A percentile compares a stretch with the other conserved stretches of the same genome.
phyloP scores from a whole-genome alignment of 2,113 vertebrate species.

The Vombatus ursinus region DNA sequence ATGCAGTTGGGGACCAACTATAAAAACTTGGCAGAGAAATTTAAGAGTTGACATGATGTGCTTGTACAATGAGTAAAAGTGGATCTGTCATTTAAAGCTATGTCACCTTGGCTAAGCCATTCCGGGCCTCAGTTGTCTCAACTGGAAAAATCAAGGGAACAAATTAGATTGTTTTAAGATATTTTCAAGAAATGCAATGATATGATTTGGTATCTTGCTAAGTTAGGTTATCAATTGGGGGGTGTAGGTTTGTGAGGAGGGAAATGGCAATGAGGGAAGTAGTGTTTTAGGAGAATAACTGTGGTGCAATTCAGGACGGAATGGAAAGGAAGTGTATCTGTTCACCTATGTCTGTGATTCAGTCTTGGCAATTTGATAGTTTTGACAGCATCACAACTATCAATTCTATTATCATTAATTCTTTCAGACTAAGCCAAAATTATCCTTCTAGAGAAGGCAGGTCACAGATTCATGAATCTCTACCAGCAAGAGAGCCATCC shows the following conservation, averaged over 20 bases:
- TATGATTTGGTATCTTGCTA: background rate
- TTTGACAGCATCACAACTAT: background rate
- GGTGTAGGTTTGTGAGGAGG: background rate
- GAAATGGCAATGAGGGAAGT: background rate
- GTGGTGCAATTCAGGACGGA: background rate
- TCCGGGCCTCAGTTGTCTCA: background rate
- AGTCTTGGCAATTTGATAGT: background rate
- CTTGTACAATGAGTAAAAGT: too few relatives aligned
- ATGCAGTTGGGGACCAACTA: too few relatives aligned
- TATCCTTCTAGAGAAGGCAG: background rate
- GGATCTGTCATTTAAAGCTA: too few relatives aligned
- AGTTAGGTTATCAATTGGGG: background rate
- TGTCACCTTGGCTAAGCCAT: background rate
- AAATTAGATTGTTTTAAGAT: background rate
- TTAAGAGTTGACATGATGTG: too few relatives aligned
- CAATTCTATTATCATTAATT: background rate
- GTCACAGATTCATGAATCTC: background rate
- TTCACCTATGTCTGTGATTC: background rate
- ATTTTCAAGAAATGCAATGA: background rate
- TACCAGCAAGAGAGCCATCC: background rate
- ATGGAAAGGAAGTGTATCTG: background rate
- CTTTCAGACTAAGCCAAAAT: background rate
- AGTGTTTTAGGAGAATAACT: background rate
- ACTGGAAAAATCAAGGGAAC: background rate
- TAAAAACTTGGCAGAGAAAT: too few relatives aligned